Evolutionary conservation across 2,888 invertebrate genomes (phyloP).

Genomic region (Pollenia amentaria): DNA sequence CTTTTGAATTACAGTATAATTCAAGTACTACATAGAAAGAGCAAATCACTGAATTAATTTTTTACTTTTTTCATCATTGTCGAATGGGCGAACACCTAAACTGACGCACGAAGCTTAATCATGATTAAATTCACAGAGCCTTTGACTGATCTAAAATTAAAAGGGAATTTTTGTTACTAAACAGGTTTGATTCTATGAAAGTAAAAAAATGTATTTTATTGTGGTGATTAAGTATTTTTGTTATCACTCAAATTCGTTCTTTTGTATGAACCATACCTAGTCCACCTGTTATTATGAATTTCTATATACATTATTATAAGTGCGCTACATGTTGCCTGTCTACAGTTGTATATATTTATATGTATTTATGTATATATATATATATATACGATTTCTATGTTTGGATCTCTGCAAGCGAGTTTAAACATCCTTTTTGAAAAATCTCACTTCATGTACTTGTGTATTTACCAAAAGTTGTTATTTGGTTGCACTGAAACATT

Average conservation of each 20-base stretch:
- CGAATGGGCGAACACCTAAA: no score
- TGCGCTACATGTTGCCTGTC: neutral
- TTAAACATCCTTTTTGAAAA: constrained; percentile 28
- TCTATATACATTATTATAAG: neutral
- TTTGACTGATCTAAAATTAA: no score
- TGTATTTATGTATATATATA: neutral
- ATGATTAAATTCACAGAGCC: no score
- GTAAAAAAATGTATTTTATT: no score
- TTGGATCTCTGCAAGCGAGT: constrained; percentile 4
- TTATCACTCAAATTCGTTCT: neutral
- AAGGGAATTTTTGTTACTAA: no score
- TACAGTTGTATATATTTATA: neutral
- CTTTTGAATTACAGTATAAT: no score
- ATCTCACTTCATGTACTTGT: constrained; percentile 27
- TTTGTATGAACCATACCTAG: neutral
- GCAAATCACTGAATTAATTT: no score
- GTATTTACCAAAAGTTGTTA: constrained; percentile 21
- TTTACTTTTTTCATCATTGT: no score
- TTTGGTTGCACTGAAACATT: neutral
- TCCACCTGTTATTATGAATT: neutral
- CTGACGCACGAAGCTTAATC: no score
- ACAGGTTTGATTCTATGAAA: no score
- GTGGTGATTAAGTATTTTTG: no score
- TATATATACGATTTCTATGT: neutral
- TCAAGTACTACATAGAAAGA: no score